Conservation (phyloP, 2,888 invertebrate genomes). For the Drosophila meridiana region DNA sequence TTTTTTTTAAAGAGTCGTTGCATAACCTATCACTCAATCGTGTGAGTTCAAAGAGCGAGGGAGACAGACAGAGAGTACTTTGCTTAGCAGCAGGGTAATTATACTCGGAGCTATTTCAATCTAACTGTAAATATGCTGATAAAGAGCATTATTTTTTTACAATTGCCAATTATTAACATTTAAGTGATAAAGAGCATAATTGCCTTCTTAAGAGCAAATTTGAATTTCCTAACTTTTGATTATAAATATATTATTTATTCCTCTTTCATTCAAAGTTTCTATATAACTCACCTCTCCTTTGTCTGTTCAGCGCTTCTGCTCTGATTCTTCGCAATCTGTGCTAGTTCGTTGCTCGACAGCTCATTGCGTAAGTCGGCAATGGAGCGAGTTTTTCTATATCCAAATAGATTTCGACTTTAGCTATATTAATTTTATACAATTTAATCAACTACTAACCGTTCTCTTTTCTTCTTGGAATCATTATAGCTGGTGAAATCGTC, state of each 20-base stretch:
- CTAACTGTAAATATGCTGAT: too few species aligned
- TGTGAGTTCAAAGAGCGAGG: background rate
- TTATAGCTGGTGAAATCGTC: conserved; percentile 78
- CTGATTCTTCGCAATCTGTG: conserved; percentile 29
- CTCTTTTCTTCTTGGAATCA: conserved; percentile 68
- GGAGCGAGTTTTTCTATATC: conserved; percentile 82
- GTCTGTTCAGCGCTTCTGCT: conserved; percentile 26
- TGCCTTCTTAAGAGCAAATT: background rate
- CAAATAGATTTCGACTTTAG: background rate
- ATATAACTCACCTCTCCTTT: conserved; percentile 36
- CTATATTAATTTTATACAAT: background rate
- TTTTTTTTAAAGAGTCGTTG: too few species aligned
- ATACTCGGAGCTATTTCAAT: background rate
- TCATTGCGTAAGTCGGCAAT: conserved; percentile 80
- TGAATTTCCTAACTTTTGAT: background rate
- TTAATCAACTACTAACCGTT: conserved; percentile 56
- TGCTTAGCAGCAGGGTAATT: background rate
- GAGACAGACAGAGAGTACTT: background rate
- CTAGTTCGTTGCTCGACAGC: conserved; percentile 82
- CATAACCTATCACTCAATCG: too few species aligned
- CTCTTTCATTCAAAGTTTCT: background rate
- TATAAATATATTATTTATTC: background rate
- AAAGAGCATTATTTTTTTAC: background rate
- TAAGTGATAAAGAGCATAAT: background rate
- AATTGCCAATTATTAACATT: background rate